Base-by-base conservation (phyloP, 2,113 vertebrate species). In the Tyrannus savana region DNA sequence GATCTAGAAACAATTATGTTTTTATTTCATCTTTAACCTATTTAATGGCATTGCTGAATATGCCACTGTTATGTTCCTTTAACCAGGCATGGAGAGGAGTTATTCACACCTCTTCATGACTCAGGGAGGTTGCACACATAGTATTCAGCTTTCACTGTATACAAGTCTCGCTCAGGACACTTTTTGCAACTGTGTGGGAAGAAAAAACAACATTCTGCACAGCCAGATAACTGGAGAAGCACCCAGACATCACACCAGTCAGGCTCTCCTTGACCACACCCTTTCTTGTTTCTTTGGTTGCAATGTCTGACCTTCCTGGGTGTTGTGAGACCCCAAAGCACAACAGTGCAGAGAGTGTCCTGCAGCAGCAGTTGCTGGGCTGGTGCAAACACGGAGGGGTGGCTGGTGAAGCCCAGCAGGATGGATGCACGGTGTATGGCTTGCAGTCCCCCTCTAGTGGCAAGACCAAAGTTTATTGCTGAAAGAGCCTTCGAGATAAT, bases 401-500 rank as follows among this genome's bases (percentile, higher is more conserved):
- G 44, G 18, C 47, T 23, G 60, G 71, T 5, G n/a, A 64, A 53
- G 46, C 28, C 58, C 46, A 16, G 46, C 21, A 55, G 41, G 25
- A 52, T 0, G 18, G 60, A 31, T 3, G 9, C 2, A 47, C 2
- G 0, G 52, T 56, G 30, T 3, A 37, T 0, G 19, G 92, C 3
- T 1, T 73, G 52, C 76, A 89, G 73, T 68, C 93, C 75, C 91
- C 96, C 85, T 95, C 96, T 96, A 94, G 90, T 75, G 95, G 96
- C 49, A 78, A 63, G 39, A 73, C 22, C 35, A 17, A 91, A 63
- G n/a, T 39, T 73, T 24, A 31, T 10, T 14, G 25, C 23, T 7
- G 2, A 59, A 53, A 60, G 7, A 64, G 39, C 35, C 52, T 73
- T n/a, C 0, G 1, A 63, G 44, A 35, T 24, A 17, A 60, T 24